Conservation (phyloP, 1,140 invertebrate genomes). For the Antheraea mylitta region DNA sequence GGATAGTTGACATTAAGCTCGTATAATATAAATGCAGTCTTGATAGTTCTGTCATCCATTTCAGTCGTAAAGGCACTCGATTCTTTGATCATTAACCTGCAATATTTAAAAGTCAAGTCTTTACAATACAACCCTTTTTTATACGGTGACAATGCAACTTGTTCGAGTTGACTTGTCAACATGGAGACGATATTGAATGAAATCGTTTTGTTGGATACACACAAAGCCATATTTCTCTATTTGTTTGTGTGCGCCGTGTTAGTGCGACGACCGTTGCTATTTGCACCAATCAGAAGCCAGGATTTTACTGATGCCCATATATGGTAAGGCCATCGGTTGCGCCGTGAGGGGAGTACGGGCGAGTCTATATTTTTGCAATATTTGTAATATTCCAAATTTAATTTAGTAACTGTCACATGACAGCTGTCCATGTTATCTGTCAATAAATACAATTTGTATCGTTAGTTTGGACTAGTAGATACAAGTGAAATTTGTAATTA, state of each 20-base stretch:
- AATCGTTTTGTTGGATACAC: conserved; percentile 53
- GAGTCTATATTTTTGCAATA: conserved; percentile 48
- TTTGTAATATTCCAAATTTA: conserved; percentile 58
- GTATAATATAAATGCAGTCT: neutral
- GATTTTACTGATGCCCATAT: conserved; percentile 88
- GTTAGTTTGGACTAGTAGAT: conserved; percentile 40
- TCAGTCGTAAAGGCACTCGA: neutral
- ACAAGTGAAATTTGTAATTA: conserved; percentile 38
- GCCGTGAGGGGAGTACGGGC: conserved; percentile 51
- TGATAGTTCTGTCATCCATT: neutral
- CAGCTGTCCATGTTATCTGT: conserved; percentile 36
- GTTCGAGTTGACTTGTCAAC: conserved; percentile 27
- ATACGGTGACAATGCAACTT: conserved; percentile 17
- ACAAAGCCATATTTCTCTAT: conserved; percentile 34
- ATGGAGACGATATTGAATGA: conserved; percentile 53
- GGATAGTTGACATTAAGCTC: no score
- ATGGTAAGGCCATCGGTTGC: conserved; percentile 84
- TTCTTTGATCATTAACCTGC: neutral
- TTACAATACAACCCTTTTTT: neutral
- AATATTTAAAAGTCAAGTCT: neutral
- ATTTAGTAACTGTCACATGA: conserved; percentile 51
- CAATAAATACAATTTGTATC: conserved; percentile 37
- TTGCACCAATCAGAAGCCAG: conserved; percentile 81
- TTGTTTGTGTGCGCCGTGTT: conserved; percentile 46
- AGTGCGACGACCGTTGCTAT: conserved; percentile 56